Conservation (phyloP, 2,797 vertebrate genomes). For the Chaenodraco wilsoni region DNA sequence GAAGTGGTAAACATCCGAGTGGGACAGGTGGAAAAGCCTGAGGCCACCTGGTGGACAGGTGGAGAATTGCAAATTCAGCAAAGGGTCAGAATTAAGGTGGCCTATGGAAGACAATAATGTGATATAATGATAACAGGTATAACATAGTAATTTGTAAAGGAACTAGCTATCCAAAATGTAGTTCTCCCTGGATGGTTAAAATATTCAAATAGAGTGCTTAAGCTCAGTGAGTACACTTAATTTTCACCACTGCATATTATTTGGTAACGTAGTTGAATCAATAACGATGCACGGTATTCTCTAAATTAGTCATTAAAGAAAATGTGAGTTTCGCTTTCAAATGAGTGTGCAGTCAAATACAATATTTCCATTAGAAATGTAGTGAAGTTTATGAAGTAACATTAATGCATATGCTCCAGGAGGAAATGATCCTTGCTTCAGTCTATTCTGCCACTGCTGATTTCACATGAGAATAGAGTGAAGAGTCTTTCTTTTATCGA, state of each 20-base stretch:
- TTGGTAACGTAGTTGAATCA: neutral
- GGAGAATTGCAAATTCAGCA: neutral
- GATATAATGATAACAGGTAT: neutral
- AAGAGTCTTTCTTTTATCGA: neutral
- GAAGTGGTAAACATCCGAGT: neutral
- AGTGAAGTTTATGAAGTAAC: neutral
- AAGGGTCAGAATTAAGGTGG: neutral
- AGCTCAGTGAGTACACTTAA: neutral
- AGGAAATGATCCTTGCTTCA: neutral
- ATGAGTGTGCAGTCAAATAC: neutral
- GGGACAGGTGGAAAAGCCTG: neutral
- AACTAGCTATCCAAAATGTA: neutral
- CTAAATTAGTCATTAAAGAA: neutral
- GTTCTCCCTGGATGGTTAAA: neutral
- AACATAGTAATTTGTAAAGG: neutral
- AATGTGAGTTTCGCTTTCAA: neutral
- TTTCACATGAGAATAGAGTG: neutral
- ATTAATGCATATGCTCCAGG: neutral
- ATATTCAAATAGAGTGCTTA: neutral
- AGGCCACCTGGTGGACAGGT: constrained; percentile 23
- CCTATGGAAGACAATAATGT: neutral
- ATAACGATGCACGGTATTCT: neutral
- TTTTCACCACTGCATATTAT: neutral
- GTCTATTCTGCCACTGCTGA: neutral
- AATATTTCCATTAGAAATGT: neutral